Evolutionary conservation across 2,888 invertebrate species (phyloP).

Genomic region (Auanema freiburgensis): DNA sequence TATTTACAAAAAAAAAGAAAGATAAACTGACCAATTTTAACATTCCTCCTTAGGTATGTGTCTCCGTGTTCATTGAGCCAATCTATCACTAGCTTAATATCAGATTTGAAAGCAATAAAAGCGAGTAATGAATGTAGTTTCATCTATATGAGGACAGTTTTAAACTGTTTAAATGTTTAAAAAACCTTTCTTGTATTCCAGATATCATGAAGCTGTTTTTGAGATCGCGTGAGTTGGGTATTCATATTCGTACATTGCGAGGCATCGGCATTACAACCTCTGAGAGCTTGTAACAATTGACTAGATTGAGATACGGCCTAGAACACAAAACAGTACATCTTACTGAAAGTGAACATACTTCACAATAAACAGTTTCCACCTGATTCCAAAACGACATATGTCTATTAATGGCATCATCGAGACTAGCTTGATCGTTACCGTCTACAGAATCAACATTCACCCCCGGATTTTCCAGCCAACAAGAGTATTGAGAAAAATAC

Average conservation of each 20-base stretch:
- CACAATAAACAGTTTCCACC: conserved; percentile 36
- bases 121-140: conserved; percentile 39
- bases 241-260: conserved; percentile 23
- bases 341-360: no score
- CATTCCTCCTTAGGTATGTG: conserved; percentile 54
- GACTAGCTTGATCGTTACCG: conserved; percentile 23
- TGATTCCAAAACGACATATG: conserved; percentile 29
- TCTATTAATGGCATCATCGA: conserved; percentile 38
- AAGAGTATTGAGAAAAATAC: conserved; percentile 42
- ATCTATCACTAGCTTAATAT: conserved; percentile 50
- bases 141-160: conserved; percentile 21
- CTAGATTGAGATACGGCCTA: conserved; percentile 13
- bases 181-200: conserved; percentile 35
- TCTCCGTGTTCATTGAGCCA: conserved; percentile 63
- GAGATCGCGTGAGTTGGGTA: conserved; percentile 28
- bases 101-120: conserved; percentile 45
- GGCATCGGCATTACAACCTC: conserved; percentile 22
- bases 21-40: conserved; percentile 42
- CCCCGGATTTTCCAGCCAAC: conserved; percentile 48
- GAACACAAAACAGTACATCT: no score
- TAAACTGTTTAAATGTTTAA: neutral
- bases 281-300: conserved; percentile 31
- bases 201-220: conserved; percentile 35
- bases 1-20: no score
- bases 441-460: conserved; percentile 41